These are phyloP conservation scores for Rhinoptilus africanus DNA, from an alignment of 2,113 vertebrate genomes.

Conservation along the genomic window DNA sequence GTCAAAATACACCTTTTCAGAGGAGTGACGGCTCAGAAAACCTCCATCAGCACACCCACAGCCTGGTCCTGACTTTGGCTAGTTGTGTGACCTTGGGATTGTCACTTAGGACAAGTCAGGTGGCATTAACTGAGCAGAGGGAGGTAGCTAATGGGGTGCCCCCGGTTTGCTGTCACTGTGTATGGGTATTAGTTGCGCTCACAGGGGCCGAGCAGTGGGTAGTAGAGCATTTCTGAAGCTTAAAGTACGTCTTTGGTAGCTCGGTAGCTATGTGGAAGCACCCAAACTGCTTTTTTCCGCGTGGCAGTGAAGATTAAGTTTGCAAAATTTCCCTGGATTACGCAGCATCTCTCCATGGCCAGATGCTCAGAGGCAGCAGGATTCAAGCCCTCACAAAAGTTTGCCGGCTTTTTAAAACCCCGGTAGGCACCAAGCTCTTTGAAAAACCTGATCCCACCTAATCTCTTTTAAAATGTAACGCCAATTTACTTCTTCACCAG, in stretches of 20 bases:
- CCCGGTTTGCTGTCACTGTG: rapidly evolving
- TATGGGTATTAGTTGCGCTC: rapidly evolving
- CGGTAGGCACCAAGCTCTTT: neutral
- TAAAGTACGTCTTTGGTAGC: neutral
- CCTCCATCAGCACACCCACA: neutral
- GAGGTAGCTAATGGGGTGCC: neutral
- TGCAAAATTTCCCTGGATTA: neutral
- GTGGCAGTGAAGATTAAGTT: neutral
- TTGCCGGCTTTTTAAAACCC: neutral
- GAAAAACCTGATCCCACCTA: constrained; percentile 6
- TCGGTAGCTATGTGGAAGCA: neutral
- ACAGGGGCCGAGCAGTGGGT: neutral
- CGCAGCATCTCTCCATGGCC: neutral
- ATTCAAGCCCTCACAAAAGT: neutral
- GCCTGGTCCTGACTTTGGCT: neutral
- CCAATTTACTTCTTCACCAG: neutral
- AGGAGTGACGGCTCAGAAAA: neutral
- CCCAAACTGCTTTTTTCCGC: neutral
- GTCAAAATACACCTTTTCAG: neutral
- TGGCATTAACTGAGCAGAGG: neutral
- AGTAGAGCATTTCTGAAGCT: neutral
- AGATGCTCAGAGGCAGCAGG: neutral
- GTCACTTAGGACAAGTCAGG: neutral
- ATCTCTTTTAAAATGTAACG: neutral
- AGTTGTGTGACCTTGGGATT: neutral